These are phyloP conservation scores for Chironex yamaguchii DNA, from an alignment of 30 jellyfish, hydroid and myxozoan species.

Conservation along the genomic window DNA sequence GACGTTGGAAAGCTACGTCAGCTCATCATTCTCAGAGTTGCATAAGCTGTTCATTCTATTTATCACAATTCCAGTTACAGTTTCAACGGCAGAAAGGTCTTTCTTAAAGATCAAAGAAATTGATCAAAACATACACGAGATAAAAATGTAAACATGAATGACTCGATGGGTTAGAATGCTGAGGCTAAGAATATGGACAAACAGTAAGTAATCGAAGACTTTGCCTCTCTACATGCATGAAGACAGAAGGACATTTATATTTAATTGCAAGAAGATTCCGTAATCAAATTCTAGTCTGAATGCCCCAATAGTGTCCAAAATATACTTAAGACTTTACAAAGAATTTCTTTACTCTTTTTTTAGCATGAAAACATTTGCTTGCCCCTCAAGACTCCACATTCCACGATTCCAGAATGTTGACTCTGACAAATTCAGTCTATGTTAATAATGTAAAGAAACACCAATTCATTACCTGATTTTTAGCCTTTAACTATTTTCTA, in stretches of 20 bases:
- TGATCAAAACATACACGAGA: slow-evolving; percentile 45
- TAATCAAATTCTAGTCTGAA: too few species aligned
- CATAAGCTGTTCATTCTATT: slow-evolving; percentile 21
- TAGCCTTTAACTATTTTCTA: too few species aligned
- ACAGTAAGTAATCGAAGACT: not conserved
- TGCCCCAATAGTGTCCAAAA: too few species aligned
- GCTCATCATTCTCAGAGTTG: slow-evolving; percentile 33
- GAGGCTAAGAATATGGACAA: slow-evolving; percentile 38
- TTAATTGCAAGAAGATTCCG: too few species aligned
- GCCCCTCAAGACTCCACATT: too few species aligned
- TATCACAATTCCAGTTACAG: slow-evolving; percentile 37
- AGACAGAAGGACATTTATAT: not conserved
- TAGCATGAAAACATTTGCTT: too few species aligned
- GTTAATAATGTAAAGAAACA: too few species aligned
- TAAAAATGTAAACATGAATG: slow-evolving; percentile 19
- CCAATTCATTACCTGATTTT: too few species aligned
- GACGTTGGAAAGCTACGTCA: slow-evolving; percentile 45
- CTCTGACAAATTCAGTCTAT: too few species aligned
- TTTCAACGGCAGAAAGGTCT: slow-evolving; percentile 44
- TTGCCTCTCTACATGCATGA: slow-evolving; percentile 47
- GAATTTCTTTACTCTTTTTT: too few species aligned
- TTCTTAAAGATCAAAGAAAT: slow-evolving; percentile 12
- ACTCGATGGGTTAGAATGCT: slow-evolving; percentile 21
- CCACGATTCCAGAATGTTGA: too few species aligned
- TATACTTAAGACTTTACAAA: too few species aligned